Evolutionary conservation across 37 sponge, comb jelly and placozoan species (phyloP), one percentile per base, ranked within the genome.

Genomic region (Eunapius fragilis): DNA sequence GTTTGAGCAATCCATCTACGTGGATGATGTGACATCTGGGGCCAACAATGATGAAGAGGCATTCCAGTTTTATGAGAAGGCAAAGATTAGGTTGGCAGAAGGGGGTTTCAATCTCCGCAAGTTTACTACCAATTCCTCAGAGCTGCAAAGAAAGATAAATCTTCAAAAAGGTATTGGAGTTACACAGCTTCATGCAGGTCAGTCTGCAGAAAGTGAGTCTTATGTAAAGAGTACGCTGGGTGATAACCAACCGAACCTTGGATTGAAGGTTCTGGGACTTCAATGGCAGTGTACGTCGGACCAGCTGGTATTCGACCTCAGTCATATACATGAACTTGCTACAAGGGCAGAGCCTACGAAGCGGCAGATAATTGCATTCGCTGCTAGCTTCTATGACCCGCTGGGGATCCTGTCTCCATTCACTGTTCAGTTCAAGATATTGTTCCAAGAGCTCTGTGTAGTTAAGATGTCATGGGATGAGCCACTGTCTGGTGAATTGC

Each of bases 21-120:
- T 85, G 10, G 85, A 85, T 30, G 85, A 85, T 35, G 35, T 76
- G 85, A n/a, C n/a, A n/a, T n/a, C n/a, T n/a, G n/a, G 85, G 58
- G 85, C 77, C 14, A 69, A 85, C 26, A 76, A 33, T 30, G 69
- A 77, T n/a, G 77, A 85, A 10, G 77, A 76, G 31, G 85, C 85
- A 38, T 45, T 83, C 47, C 76, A 37, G 25, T 23, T 83, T 25
- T n/a, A n/a, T n/a, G n/a, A n/a, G n/a, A n/a, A n/a, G n/a, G n/a
- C n/a, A n/a, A n/a, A n/a, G n/a, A n/a, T n/a, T n/a, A n/a, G n/a
- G n/a, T n/a, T n/a, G n/a, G n/a, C n/a, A n/a, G n/a, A n/a, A n/a
- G n/a, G n/a, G n/a, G n/a, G n/a, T n/a, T n/a, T n/a, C n/a, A n/a
- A n/a, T n/a, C n/a, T n/a, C n/a, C n/a, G n/a, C n/a, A n/a, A n/a